These are phyloP conservation scores for Cantharis lateralis DNA, from an alignment of 2,888 invertebrate species.

Conservation along the genomic window DNA sequence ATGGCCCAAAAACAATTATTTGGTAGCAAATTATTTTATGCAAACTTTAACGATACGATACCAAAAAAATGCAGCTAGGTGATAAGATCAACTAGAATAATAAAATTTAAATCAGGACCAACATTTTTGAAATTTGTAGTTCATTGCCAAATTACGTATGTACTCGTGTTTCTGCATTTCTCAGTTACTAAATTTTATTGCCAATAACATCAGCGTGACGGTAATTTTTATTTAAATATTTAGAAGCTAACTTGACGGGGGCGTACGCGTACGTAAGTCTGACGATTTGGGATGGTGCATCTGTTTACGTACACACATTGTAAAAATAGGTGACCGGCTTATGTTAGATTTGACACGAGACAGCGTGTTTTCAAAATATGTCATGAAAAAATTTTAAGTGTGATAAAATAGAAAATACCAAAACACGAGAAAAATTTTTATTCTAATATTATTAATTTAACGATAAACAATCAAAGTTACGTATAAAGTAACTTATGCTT, in stretches of 20 bases:
- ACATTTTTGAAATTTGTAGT: constrained; percentile 28
- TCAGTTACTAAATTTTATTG: constrained; percentile 29
- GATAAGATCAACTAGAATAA: neutral
- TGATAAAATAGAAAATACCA: constrained; percentile 5
- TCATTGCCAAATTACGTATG: constrained; percentile 37
- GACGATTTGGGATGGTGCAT: constrained; percentile 23
- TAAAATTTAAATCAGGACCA: neutral
- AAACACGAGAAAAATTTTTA: neutral
- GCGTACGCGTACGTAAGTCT: constrained; percentile 18
- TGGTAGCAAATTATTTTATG: neutral
- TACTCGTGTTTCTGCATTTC: constrained; percentile 22
- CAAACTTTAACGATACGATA: neutral
- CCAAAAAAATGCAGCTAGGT: neutral
- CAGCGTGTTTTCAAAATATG: constrained; percentile 14
- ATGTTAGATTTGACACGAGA: constrained; percentile 5
- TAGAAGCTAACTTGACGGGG: constrained; percentile 21
- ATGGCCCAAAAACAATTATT: neutral
- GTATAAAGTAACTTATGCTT: neutral
- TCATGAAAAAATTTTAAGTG: constrained; percentile 9
- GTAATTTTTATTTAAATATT: constrained; percentile 29
- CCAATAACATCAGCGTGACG: constrained; percentile 32
- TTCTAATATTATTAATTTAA: neutral
- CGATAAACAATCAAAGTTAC: neutral
- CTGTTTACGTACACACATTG: constrained; percentile 17
- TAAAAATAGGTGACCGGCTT: constrained; percentile 9